phyloP scores from a whole-genome alignment of 1,140 invertebrate genomes.

The Pectinophora gossypiella region DNA sequence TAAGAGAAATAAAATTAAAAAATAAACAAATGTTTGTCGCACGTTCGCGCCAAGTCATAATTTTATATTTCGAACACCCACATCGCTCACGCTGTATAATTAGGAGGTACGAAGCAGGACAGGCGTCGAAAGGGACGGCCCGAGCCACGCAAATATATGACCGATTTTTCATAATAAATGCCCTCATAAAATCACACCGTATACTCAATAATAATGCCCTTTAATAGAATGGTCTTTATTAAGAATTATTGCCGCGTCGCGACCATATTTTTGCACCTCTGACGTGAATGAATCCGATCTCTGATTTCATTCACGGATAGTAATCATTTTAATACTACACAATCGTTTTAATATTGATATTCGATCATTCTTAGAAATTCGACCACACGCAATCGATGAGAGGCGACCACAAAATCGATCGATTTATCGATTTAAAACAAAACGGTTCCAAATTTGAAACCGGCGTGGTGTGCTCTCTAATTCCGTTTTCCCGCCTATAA shows the following conservation, averaged over 20 bases:
- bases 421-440: slow-evolving; percentile 71
- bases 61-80: slow-evolving; percentile 71
- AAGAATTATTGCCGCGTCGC: slow-evolving; percentile 30
- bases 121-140: slow-evolving; percentile 64
- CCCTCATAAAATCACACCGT: slow-evolving; percentile 50
- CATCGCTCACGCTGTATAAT: slow-evolving; percentile 63
- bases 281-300: slow-evolving; percentile 45
- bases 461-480: slow-evolving; percentile 61
- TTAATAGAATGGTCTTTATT: slow-evolving; percentile 56
- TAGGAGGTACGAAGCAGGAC: slow-evolving; percentile 66
- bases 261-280: slow-evolving; percentile 24
- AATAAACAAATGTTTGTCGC: slow-evolving; percentile 37
- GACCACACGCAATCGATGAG: slow-evolving; percentile 62
- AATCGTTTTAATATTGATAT: slow-evolving; percentile 58
- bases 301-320: slow-evolving; percentile 21
- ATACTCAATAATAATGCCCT: slow-evolving; percentile 52
- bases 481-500: slow-evolving; percentile 72
- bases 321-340: slow-evolving; percentile 59
- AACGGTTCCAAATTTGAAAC: slow-evolving; percentile 69
- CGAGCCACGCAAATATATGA: slow-evolving; percentile 56
- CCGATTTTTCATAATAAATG: slow-evolving; percentile 63
- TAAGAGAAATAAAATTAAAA: slow-evolving; percentile 25
- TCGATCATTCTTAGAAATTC: slow-evolving; percentile 66
- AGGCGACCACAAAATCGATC: slow-evolving; percentile 53
- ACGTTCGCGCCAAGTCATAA: slow-evolving; percentile 59